These are phyloP conservation scores for Maccullochella peelii DNA, from an alignment of 2,113 vertebrate genomes.

Conservation along the genomic window DNA sequence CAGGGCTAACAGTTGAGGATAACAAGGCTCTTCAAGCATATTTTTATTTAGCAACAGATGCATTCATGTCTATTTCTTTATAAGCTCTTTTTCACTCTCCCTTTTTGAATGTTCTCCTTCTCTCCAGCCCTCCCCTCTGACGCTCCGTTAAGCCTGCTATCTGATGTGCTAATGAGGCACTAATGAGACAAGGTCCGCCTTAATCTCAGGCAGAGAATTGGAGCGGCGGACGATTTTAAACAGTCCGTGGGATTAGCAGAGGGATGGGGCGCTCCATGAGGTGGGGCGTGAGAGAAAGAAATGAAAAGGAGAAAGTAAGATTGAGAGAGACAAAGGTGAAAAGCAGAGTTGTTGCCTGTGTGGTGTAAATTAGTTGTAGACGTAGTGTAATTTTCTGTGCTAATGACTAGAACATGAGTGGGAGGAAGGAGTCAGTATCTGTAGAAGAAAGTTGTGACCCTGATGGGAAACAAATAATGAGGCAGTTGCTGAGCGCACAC, in stretches of 20 bases:
- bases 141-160: slow-evolving; percentile 56
- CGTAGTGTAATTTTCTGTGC: slow-evolving; percentile 9
- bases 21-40: slow-evolving; percentile 19
- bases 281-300: slow-evolving; percentile 64
- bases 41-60: slow-evolving; percentile 20
- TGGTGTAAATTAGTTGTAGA: slow-evolving; percentile 30
- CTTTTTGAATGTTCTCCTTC: background rate
- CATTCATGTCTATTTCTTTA: slow-evolving; percentile 6
- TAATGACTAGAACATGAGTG: slow-evolving; percentile 55
- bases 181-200: slow-evolving; percentile 72
- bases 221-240: slow-evolving; percentile 39
- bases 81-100: background rate
- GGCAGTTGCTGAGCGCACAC: slow-evolving; percentile 40
- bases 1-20: slow-evolving; percentile 33
- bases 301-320: background rate
- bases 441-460: slow-evolving; percentile 41
- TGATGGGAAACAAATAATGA: slow-evolving; percentile 62
- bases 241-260: slow-evolving; percentile 57
- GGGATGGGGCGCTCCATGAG: slow-evolving; percentile 24
- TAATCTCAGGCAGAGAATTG: slow-evolving; percentile 69
- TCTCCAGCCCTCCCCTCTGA: slow-evolving; percentile 4
- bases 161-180: slow-evolving; percentile 78
- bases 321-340: slow-evolving; percentile 43
- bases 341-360: slow-evolving; percentile 2
- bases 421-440: slow-evolving; percentile 34